These are phyloP conservation scores for Drosophila lowei DNA, from an alignment of 1,140 invertebrate species.

Conservation along the genomic window DNA sequence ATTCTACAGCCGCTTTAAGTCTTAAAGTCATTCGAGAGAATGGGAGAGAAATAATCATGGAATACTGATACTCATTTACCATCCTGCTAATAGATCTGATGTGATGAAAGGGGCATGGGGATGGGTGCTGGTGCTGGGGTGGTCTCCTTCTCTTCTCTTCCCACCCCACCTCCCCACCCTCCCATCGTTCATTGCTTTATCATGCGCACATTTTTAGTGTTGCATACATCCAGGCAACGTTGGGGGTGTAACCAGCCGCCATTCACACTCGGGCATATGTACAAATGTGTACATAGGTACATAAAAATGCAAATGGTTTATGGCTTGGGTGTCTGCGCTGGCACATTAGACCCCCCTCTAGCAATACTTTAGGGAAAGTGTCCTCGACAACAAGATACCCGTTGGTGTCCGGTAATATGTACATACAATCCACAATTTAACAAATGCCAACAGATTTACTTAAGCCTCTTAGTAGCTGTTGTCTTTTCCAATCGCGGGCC, in stretches of 20 bases:
- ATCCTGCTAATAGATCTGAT: constrained; percentile 31
- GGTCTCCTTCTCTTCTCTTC: not conserved
- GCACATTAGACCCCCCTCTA: constrained; percentile 22
- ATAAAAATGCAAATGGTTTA: constrained; percentile 71
- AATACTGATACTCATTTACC: constrained; percentile 41
- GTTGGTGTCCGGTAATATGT: not conserved
- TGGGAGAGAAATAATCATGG: constrained; percentile 46
- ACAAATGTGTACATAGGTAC: constrained; percentile 21
- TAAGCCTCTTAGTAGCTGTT: too few species aligned
- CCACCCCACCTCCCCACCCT: too few species aligned
- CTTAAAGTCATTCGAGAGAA: constrained; percentile 58
- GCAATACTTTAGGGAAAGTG: constrained; percentile 12
- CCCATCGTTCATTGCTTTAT: constrained; percentile 50
- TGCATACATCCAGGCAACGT: constrained; percentile 72
- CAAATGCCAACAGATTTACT: too few species aligned
- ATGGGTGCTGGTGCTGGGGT: constrained; percentile 4
- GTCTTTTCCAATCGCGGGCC: too few species aligned
- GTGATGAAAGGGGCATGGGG: constrained; percentile 24
- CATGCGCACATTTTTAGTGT: constrained; percentile 76
- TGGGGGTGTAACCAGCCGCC: constrained; percentile 54
- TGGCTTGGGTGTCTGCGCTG: constrained; percentile 39
- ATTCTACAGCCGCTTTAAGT: constrained; percentile 56
- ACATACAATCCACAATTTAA: too few species aligned
- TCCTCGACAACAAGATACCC: constrained; percentile 48
- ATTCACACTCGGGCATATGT: constrained; percentile 49